Percentiles rank a stretch among this genome's conserved stretches.
phyloP scores from a whole-genome alignment of 2,888 invertebrate species.

The Coronaproctus castanopsis region DNA sequence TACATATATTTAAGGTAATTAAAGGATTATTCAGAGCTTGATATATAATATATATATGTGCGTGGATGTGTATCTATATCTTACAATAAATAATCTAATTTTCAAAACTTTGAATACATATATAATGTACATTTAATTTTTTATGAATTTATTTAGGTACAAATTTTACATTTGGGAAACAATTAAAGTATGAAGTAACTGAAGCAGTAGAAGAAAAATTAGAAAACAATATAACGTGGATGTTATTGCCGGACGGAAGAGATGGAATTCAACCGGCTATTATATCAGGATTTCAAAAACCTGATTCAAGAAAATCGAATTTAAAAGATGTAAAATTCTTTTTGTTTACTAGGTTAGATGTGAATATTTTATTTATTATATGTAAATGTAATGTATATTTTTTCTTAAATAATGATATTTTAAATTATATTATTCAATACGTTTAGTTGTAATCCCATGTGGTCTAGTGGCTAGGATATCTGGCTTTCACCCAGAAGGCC shows the following conservation, averaged over 20 bases:
- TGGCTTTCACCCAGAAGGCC: conserved; percentile 15
- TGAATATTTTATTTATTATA: conserved; percentile 5
- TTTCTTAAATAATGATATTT: too few species aligned
- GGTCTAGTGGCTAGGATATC: conserved; percentile 15
- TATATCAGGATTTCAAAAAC: conserved; percentile 18
- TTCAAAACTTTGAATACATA: too few species aligned
- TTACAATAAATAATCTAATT: too few species aligned
- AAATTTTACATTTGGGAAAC: too few species aligned
- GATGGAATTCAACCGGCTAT: conserved; percentile 21
- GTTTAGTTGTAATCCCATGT: conserved; percentile 5
- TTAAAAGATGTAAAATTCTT: conserved; percentile 19
- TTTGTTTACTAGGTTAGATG: conserved; percentile 20
- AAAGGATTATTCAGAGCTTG: too few species aligned
- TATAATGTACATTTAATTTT: too few species aligned
- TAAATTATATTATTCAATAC: too few species aligned
- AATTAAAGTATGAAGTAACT: conserved; percentile 6
- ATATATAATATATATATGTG: too few species aligned
- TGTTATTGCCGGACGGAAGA: conserved; percentile 21
- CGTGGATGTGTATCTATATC: too few species aligned
- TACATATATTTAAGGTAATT: too few species aligned
- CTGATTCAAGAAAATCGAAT: conserved; percentile 6
- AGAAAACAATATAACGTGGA: conserved; percentile 19
- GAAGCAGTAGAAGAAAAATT: conserved; percentile 8
- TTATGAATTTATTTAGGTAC: too few species aligned
- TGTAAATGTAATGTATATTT: too few species aligned